Evolutionary conservation across 2,113 vertebrate species (phyloP).

Genomic region (Cynocephalus volans): DNA sequence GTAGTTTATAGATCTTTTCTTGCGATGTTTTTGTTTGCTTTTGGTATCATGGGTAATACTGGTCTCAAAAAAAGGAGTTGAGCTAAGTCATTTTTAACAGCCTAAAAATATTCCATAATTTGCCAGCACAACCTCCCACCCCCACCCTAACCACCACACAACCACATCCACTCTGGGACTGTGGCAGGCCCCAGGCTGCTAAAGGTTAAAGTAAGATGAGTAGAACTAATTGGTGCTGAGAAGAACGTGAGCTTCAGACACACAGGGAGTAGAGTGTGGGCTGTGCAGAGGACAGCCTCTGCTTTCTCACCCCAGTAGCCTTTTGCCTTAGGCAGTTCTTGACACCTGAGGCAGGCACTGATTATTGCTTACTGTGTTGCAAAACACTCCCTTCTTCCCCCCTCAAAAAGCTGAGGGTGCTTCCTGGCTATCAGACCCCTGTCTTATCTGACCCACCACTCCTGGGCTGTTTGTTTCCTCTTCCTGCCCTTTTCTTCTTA

Average conservation of each 20-base stretch:
- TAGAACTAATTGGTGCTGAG: neutral
- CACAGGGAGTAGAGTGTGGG: neutral
- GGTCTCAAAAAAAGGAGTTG: conserved; percentile 7
- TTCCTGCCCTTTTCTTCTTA: neutral
- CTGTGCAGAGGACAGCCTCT: neutral
- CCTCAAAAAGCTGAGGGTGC: neutral
- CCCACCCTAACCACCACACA: no score
- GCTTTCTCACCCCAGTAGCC: neutral
- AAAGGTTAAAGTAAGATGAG: neutral
- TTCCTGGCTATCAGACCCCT: neutral
- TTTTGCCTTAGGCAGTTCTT: neutral
- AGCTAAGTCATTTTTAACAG: neutral
- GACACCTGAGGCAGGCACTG: neutral
- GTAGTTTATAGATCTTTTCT: neutral
- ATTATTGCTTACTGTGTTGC: neutral
- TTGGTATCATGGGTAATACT: neutral
- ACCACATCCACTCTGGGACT: neutral
- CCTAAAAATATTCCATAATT: neutral
- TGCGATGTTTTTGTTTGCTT: neutral
- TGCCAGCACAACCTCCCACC: neutral
- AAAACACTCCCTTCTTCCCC: neutral
- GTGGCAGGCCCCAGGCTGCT: neutral
- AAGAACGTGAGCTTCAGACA: neutral
- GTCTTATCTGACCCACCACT: neutral
- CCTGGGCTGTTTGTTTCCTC: neutral